Percentiles rank a stretch among this genome's conserved stretches.
These are phyloP conservation scores for Notoglanidium macrostoma DNA, from an alignment of 2,797 vertebrate genomes.

Conservation along the genomic window DNA sequence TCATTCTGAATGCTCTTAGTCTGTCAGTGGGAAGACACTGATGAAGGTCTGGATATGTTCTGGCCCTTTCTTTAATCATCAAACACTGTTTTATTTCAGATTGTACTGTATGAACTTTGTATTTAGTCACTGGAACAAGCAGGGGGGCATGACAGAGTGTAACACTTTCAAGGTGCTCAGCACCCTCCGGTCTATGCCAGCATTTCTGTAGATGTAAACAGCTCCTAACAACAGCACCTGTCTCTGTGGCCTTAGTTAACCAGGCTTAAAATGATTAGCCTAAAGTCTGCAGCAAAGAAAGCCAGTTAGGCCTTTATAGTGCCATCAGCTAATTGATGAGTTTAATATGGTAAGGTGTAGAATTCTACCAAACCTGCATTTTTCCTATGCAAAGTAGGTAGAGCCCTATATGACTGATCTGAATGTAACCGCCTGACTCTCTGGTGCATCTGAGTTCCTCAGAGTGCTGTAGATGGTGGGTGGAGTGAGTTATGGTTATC, in stretches of 20 bases:
- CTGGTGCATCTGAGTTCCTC: conserved; percentile 51
- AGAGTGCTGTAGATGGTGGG: conserved; percentile 47
- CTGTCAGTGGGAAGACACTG: conserved; percentile 14
- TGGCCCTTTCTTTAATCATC: conserved; percentile 9
- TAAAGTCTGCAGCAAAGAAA: conserved; percentile 53
- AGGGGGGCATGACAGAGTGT: conserved; percentile 26
- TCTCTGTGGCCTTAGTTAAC: conserved; percentile 66
- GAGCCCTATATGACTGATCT: conserved; percentile 63
- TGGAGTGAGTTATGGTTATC: conserved; percentile 68
- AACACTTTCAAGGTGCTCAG: conserved; percentile 50
- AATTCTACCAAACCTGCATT: conserved; percentile 48
- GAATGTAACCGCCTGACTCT: conserved; percentile 58
- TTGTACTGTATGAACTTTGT: background rate
- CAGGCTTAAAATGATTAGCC: conserved; percentile 60
- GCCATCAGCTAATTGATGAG: conserved; percentile 66
- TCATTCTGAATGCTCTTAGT: conserved; percentile 21
- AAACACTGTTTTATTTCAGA: background rate
- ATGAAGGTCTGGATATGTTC: background rate
- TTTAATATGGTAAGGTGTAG: conserved; percentile 68
- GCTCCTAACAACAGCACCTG: conserved; percentile 61
- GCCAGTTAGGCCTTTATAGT: conserved; percentile 63
- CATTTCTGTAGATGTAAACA: conserved; percentile 57
- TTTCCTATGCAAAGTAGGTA: conserved; percentile 55
- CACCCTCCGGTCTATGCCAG: conserved; percentile 57
- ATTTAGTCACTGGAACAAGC: background rate